Conservation (phyloP, 2,797 vertebrate genomes). For the Coluber constrictor region DNA sequence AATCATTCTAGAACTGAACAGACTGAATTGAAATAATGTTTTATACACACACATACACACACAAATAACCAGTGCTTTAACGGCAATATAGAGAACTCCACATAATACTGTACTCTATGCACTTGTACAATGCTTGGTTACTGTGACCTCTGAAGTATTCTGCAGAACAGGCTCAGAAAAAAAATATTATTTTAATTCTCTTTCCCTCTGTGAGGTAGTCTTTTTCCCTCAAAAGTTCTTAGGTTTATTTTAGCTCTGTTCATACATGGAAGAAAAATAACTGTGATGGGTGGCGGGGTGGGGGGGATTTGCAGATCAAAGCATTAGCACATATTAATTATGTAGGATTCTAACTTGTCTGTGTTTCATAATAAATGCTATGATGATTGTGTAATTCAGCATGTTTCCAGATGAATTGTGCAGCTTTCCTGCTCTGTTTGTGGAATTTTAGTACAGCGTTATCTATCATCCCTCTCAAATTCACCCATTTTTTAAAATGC, state of each 20-base stretch:
- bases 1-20: slow-evolving; percentile 8
- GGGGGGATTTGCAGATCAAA: background rate
- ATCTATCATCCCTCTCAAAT: background rate
- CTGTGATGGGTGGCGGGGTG: background rate
- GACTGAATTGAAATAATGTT: slow-evolving; percentile 17
- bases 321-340: background rate
- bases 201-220: background rate
- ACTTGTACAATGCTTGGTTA: background rate
- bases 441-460: background rate
- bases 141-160: background rate
- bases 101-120: background rate
- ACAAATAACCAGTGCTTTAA: background rate
- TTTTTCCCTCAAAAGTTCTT: background rate
- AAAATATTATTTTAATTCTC: background rate
- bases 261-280: background rate
- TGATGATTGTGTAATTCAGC: background rate
- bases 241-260: background rate
- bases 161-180: background rate
- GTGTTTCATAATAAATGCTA: background rate
- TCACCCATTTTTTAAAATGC: background rate
- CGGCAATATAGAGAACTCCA: background rate
- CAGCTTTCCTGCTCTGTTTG: background rate
- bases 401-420: background rate
- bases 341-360: background rate
- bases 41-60: background rate